These are phyloP conservation scores for Myotis findleyi DNA, from an alignment of 2,797 vertebrate species.

Conservation along the genomic window DNA sequence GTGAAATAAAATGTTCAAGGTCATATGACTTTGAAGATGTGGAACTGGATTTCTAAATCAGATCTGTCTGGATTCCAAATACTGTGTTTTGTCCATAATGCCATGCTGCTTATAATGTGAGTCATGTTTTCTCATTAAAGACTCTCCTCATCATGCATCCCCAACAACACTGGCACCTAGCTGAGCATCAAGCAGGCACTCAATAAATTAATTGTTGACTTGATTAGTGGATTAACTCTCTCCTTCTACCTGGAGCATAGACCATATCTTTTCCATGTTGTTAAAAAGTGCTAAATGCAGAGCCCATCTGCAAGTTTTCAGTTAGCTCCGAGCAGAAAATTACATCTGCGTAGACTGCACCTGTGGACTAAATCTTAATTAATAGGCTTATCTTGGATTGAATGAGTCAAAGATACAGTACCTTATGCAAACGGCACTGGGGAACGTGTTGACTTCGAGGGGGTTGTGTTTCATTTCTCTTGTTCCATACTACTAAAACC, in stretches of 20 bases:
- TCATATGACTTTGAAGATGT: background rate
- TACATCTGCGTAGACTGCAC: constrained; percentile 59
- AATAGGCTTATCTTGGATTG: constrained; percentile 74
- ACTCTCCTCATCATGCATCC: background rate
- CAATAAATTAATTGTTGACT: constrained; percentile 66
- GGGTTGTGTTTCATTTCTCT: constrained; percentile 63
- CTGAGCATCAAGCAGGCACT: constrained; percentile 33
- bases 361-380: constrained; percentile 75
- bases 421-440: constrained; percentile 22
- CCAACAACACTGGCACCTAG: background rate
- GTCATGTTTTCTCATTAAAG: constrained; percentile 58
- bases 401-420: constrained; percentile 61
- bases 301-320: constrained; percentile 70
- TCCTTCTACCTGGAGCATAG: constrained; percentile 61
- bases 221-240: constrained; percentile 66
- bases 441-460: background rate
- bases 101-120: background rate
- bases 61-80: background rate
- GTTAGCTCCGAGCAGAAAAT: constrained; percentile 69
- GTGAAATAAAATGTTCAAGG: constrained; percentile 49
- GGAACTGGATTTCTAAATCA: background rate
- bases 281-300: background rate
- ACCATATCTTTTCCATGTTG: constrained; percentile 26
- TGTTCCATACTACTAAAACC: constrained; percentile 74
- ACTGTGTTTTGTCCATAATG: background rate